Conservation (phyloP, 2,113 vertebrate species). For the Ciconia maguari region DNA sequence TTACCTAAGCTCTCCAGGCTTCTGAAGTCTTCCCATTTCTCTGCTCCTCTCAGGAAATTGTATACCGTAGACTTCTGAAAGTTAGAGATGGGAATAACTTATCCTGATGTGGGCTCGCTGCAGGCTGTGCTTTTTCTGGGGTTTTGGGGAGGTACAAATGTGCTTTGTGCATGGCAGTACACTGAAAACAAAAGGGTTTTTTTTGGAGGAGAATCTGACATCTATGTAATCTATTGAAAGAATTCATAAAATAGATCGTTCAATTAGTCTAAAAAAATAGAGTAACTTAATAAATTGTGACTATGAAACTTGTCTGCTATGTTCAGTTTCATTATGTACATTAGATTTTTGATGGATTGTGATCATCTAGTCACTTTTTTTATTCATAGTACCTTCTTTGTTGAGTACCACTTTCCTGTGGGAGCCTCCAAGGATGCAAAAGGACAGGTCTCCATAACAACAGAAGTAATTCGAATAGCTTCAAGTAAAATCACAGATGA, state of each 20-base stretch:
- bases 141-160: background rate
- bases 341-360: background rate
- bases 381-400: constrained; percentile 85
- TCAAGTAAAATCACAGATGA: constrained; percentile 83
- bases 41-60: background rate
- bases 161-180: background rate
- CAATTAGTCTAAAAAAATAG: background rate
- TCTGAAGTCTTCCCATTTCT: background rate
- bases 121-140: background rate
- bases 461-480: constrained; percentile 78
- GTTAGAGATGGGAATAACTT: background rate
- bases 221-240: rapidly evolving
- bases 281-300: background rate
- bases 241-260: background rate
- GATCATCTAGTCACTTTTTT: background rate
- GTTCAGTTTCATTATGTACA: background rate
- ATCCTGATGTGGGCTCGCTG: background rate
- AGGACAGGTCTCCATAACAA: constrained; percentile 61
- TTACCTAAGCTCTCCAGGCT: background rate
- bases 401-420: constrained; percentile 87
- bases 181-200: background rate
- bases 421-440: constrained; percentile 64
- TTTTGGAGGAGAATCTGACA: background rate
- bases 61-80: background rate
- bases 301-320: background rate